Percentiles rank a stretch among this genome's conserved stretches.
Evolutionary conservation across 1,140 invertebrate genomes (phyloP).

Genomic region (Zaprionus tsacasi): DNA sequence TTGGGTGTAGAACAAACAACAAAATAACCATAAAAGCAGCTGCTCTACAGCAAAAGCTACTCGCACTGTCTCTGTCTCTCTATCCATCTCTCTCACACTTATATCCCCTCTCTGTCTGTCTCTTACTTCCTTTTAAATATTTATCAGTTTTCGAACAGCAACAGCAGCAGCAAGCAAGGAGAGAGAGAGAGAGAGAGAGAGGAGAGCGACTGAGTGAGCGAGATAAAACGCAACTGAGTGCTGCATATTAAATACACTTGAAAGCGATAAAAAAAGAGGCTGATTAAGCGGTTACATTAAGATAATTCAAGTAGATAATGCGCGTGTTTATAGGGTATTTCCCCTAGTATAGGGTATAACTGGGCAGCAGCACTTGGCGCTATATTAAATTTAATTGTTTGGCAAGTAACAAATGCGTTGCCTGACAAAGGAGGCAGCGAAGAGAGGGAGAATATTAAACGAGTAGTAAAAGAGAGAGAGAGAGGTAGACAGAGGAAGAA

Average conservation of each 20-base stretch:
- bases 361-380: not conserved
- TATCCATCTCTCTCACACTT: slow-evolving; percentile 4
- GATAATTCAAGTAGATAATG: slow-evolving; percentile 11
- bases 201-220: not conserved
- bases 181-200: not conserved
- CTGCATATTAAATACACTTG: slow-evolving; percentile 16
- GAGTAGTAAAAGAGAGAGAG: not conserved
- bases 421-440: too few relatives aligned
- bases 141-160: slow-evolving; percentile 56
- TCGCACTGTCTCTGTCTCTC: slow-evolving; percentile 4
- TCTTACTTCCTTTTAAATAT: slow-evolving; percentile 58
- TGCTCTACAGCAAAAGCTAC: slow-evolving; percentile 27
- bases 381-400: not conserved
- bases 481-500: not conserved
- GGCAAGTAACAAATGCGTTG: not conserved
- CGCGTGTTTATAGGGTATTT: slow-evolving; percentile 5
- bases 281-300: slow-evolving; percentile 10
- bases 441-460: not conserved
- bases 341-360: not conserved
- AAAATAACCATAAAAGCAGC: slow-evolving; percentile 44
- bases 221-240: not conserved
- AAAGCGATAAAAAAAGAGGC: slow-evolving; percentile 9
- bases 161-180: slow-evolving; percentile 6
- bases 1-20: slow-evolving; percentile 19
- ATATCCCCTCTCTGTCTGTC: not conserved